Conservation (phyloP, 2,888 invertebrate genomes). For the Heliconius charithonia region DNA sequence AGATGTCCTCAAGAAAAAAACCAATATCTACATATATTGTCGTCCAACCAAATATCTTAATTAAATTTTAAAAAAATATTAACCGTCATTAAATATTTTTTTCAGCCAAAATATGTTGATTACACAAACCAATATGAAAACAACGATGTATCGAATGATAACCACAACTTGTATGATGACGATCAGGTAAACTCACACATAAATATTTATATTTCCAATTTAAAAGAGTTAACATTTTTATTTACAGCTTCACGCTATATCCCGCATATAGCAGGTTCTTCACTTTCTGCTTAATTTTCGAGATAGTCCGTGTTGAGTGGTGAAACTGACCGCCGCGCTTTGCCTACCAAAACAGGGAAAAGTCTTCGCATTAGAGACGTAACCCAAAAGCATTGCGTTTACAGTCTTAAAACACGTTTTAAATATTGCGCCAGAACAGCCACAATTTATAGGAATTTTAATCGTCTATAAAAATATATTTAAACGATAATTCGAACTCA, state of each 20-base stretch:
- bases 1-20: no score
- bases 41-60: no score
- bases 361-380: no score
- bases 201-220: neutral
- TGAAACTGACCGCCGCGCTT: neutral
- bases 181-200: constrained; percentile 45
- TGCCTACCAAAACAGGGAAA: neutral
- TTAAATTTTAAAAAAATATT: no score
- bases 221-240: neutral
- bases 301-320: neutral
- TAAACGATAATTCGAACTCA: no score
- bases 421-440: no score
- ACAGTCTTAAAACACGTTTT: no score
- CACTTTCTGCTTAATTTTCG: neutral
- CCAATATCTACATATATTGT: no score
- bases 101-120: constrained; percentile 48
- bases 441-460: no score
- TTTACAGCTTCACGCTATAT: no score
- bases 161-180: constrained; percentile 59
- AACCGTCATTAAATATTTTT: neutral
- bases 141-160: constrained; percentile 55
- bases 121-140: constrained; percentile 52
- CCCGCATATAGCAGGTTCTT: neutral
- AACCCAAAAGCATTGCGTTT: no score
- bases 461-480: no score